Conservation (phyloP, 1,140 invertebrate species). For the Trichonephila clavipes region DNA sequence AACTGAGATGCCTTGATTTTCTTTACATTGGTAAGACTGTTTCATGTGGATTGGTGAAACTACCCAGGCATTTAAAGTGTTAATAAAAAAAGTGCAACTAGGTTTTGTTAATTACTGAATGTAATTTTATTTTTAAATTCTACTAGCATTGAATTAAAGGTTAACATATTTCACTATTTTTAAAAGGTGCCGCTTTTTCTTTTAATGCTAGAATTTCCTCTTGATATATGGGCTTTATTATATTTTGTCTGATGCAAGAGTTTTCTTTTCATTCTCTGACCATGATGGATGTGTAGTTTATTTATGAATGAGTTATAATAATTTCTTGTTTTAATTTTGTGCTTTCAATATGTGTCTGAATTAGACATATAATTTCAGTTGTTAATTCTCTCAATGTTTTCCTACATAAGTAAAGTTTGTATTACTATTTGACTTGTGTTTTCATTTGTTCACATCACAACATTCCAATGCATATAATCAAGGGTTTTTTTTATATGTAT, state of each 20-base stretch:
- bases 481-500: background rate
- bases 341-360: background rate
- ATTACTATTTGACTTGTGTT: background rate
- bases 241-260: background rate
- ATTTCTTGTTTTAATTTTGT: background rate
- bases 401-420: background rate
- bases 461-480: conserved; percentile 16
- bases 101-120: background rate
- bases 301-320: background rate
- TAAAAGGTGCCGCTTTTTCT: background rate
- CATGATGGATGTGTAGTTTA: background rate
- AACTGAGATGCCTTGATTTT: background rate
- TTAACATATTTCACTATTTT: background rate
- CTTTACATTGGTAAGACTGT: background rate
- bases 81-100: background rate
- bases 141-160: background rate
- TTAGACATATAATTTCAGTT: background rate
- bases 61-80: background rate
- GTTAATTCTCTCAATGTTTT: background rate
- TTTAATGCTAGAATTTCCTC: background rate
- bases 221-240: background rate
- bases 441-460: conserved; percentile 14
- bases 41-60: background rate
- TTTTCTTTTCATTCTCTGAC: background rate
- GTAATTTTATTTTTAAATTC: background rate